Percentiles rank a stretch among this genome's conserved stretches.
These are phyloP conservation scores for Drosophila pruinosa DNA, from an alignment of 1,140 invertebrate species.

Conservation along the genomic window DNA sequence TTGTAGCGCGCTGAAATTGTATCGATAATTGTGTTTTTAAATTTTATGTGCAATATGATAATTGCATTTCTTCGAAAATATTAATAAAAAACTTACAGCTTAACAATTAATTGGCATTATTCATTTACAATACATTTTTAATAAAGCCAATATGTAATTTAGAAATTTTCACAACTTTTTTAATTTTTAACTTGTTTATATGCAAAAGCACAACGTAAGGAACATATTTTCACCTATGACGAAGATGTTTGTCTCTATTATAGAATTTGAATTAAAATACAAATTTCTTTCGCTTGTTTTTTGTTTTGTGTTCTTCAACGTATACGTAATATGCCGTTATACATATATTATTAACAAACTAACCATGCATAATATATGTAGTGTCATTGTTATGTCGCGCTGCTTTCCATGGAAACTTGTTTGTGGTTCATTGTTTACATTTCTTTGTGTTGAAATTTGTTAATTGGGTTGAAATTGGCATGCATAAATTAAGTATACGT, in stretches of 20 bases:
- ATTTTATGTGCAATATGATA: background rate
- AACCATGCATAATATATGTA: slow-evolving; percentile 6
- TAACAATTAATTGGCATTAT: too few species aligned
- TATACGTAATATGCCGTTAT: slow-evolving; percentile 33
- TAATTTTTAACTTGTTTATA: background rate
- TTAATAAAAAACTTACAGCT: too few species aligned
- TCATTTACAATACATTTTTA: too few species aligned
- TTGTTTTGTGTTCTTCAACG: background rate
- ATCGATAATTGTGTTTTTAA: background rate
- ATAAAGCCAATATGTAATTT: background rate
- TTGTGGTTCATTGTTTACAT: background rate
- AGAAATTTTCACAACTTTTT: background rate
- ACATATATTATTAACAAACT: background rate
- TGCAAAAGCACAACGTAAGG: background rate
- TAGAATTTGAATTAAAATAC: background rate
- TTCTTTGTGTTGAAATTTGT: slow-evolving; percentile 22
- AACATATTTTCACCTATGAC: background rate
- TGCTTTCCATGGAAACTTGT: slow-evolving; percentile 34
- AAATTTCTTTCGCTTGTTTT: background rate
- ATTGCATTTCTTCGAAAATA: too few species aligned
- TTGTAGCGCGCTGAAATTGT: background rate
- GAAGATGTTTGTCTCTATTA: background rate
- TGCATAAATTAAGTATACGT: slow-evolving; percentile 44
- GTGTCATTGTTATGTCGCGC: background rate
- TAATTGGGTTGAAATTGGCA: slow-evolving; percentile 37